phyloP scores from a whole-genome alignment of 2,113 vertebrate species.

The Istiophorus platypterus region DNA sequence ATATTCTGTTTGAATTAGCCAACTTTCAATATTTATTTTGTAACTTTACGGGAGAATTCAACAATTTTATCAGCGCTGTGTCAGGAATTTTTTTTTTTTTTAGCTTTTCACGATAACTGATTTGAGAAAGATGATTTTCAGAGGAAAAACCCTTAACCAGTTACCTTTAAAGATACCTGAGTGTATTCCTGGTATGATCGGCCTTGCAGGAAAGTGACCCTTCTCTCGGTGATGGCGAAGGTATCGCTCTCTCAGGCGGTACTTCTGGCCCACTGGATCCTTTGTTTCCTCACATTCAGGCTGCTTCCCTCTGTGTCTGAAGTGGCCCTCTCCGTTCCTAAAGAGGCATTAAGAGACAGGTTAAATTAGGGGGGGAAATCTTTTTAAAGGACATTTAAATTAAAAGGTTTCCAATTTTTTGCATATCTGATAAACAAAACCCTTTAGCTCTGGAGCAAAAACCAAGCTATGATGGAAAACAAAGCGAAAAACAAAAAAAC shows the following conservation, averaged over 20 bases:
- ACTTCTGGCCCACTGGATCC: constrained; percentile 85
- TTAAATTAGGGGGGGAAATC: not conserved
- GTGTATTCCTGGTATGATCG: constrained; percentile 70
- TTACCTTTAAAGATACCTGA: constrained; percentile 78
- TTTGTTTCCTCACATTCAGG: constrained; percentile 76
- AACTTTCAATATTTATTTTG: not conserved
- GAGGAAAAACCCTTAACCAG: not conserved
- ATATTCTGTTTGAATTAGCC: not conserved
- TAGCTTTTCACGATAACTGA: not conserved
- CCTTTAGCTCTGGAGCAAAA: not conserved
- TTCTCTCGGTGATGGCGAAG: constrained; percentile 86
- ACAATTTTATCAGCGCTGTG: not conserved
- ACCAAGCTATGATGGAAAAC: not conserved
- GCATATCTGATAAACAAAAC: not conserved
- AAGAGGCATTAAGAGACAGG: not conserved
- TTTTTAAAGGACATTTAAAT: not conserved
- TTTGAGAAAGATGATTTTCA: not conserved
- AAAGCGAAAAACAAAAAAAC: no score
- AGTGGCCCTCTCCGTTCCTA: constrained; percentile 91
- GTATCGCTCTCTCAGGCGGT: constrained; percentile 89
- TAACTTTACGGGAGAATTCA: no score
- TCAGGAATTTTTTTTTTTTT: no score
- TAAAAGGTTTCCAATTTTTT: not conserved
- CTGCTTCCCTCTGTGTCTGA: constrained; percentile 81
- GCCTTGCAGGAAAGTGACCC: constrained; percentile 66